phyloP scores from a whole-genome alignment of 2,888 invertebrate genomes.

The Chesias legatella region DNA sequence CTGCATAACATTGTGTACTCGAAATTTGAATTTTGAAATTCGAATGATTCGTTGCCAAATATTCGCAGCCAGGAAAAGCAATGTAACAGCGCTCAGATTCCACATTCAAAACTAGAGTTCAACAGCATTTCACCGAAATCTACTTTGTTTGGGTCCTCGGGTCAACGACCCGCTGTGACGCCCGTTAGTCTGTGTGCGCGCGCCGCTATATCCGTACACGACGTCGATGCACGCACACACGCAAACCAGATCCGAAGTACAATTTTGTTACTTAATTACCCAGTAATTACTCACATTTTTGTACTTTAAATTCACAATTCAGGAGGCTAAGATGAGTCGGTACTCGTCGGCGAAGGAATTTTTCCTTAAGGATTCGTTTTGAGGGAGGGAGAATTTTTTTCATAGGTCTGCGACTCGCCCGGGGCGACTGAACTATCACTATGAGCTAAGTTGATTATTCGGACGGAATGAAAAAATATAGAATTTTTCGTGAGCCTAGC shows the following conservation, averaged over 20 bases:
- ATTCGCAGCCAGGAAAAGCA: slow-evolving; percentile 56
- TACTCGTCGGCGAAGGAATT: slow-evolving; percentile 29
- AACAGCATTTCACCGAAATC: slow-evolving; percentile 79
- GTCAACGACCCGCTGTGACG: slow-evolving; percentile 71
- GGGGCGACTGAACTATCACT: slow-evolving; percentile 76
- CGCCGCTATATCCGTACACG: slow-evolving; percentile 49
- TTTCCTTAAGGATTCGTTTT: slow-evolving; percentile 43
- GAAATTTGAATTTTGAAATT: slow-evolving; percentile 28
- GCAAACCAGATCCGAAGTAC: slow-evolving; percentile 42
- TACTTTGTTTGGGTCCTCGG: slow-evolving; percentile 79
- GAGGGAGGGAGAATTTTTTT: slow-evolving; percentile 34
- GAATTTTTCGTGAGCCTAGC: slow-evolving; percentile 72
- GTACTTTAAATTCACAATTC: slow-evolving; percentile 34
- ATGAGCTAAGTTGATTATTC: slow-evolving; percentile 76
- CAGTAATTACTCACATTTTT: slow-evolving; percentile 42
- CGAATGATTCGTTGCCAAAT: slow-evolving; percentile 48
- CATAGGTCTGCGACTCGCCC: slow-evolving; percentile 37
- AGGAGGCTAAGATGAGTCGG: slow-evolving; percentile 28
- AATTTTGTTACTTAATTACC: slow-evolving; percentile 67
- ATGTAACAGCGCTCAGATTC: slow-evolving; percentile 56
- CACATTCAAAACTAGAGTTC: slow-evolving; percentile 74
- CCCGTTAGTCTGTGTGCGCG: slow-evolving; percentile 62
- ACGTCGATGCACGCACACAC: slow-evolving; percentile 58
- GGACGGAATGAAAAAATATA: slow-evolving; percentile 71
- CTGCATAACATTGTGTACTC: slow-evolving; percentile 8